These are phyloP conservation scores for Thalassarche chlororhynchos DNA, from an alignment of 2,113 vertebrate genomes.

Conservation along the genomic window DNA sequence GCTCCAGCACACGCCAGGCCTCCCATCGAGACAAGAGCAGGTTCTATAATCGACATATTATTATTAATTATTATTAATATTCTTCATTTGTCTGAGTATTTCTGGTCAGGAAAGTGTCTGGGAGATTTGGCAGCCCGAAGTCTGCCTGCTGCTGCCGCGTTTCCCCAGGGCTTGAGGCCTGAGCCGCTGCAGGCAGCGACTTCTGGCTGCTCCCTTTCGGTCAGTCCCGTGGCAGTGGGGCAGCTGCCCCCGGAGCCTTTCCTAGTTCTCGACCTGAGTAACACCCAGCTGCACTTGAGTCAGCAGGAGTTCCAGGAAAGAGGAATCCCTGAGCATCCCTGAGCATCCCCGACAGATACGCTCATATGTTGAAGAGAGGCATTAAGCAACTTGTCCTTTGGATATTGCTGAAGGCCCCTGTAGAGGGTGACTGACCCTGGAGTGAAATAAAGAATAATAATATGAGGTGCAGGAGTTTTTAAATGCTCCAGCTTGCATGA, in stretches of 20 bases:
- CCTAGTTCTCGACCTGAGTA: not conserved
- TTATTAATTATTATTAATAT: not conserved
- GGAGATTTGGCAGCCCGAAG: not conserved
- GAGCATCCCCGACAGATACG: not conserved
- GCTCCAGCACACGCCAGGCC: not conserved
- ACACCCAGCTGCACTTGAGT: not conserved
- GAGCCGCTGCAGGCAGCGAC: not conserved
- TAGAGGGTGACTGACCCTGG: not conserved
- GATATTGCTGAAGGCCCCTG: not conserved
- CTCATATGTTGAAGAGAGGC: not conserved
- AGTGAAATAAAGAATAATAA: not conserved
- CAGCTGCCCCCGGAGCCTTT: not conserved
- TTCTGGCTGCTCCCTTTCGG: not conserved
- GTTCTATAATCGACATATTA: not conserved
- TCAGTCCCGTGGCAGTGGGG: not conserved
- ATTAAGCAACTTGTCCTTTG: not conserved
- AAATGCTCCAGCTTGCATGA: not conserved
- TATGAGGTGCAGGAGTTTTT: not conserved
- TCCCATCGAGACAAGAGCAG: not conserved
- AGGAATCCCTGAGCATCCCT: not conserved
- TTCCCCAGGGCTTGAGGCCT: not conserved
- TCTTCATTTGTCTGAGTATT: not conserved
- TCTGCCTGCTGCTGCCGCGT: not conserved
- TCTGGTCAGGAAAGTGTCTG: not conserved
- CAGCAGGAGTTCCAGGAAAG: not conserved